phyloP scores from a whole-genome alignment of 2,888 invertebrate genomes.

The Eupithecia subumbrata region DNA sequence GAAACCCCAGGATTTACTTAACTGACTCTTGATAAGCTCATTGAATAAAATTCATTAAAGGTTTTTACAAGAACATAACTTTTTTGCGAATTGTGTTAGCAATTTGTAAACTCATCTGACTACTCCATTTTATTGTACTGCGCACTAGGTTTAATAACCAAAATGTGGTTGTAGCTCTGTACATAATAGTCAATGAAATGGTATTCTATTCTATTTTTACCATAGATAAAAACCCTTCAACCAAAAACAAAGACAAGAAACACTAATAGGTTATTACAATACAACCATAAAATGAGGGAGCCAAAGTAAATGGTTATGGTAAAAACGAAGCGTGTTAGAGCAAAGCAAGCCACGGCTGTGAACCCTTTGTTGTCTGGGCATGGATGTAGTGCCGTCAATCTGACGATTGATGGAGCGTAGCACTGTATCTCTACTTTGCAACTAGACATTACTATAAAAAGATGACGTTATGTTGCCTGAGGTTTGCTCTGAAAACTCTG shows the following conservation, averaged over 20 bases:
- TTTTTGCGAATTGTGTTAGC: too few species aligned
- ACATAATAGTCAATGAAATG: too few species aligned
- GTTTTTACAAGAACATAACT: too few species aligned
- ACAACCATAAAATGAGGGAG: constrained; percentile 3
- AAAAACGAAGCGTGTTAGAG: constrained; percentile 18
- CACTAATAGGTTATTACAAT: not conserved
- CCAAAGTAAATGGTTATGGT: constrained; percentile 1
- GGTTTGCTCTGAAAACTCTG: not conserved
- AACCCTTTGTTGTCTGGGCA: constrained; percentile 23
- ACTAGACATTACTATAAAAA: not conserved
- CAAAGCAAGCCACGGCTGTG: constrained; percentile 17
- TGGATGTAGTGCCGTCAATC: constrained; percentile 13
- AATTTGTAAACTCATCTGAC: too few species aligned
- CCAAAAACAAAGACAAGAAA: not conserved
- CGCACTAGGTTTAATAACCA: too few species aligned
- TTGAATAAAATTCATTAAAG: too few species aligned
- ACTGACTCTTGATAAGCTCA: too few species aligned
- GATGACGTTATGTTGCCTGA: not conserved
- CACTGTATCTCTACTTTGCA: not conserved
- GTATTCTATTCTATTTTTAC: too few species aligned
- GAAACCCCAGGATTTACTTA: not conserved
- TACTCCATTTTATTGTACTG: too few species aligned
- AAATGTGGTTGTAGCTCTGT: not conserved
- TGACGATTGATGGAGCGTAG: not conserved
- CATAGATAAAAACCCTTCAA: not conserved